A percentile compares a stretch with the other conserved stretches of the same genome.
phyloP scores from a whole-genome alignment of 2,797 vertebrate species.

The Oreortyx pictus region DNA sequence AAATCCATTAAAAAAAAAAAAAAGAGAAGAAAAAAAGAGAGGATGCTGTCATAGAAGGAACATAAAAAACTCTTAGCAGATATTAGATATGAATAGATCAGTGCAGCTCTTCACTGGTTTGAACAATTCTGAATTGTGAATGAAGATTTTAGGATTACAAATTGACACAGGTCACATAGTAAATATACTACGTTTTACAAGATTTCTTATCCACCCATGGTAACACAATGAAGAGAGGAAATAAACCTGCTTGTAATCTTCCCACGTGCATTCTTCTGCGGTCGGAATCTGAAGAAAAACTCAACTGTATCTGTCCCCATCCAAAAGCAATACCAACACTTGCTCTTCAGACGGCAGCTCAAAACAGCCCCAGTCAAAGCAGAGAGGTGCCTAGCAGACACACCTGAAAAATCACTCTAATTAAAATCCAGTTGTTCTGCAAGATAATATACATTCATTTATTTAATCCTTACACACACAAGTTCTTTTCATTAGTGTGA shows the following conservation, averaged over 20 bases:
- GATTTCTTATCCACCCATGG: not conserved
- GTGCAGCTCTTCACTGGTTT: not conserved
- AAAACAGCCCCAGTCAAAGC: not conserved
- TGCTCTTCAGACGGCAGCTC: not conserved
- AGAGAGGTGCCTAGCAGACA: not conserved
- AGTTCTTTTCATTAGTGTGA: not conserved
- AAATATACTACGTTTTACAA: constrained; percentile 6
- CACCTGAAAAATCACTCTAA: not conserved
- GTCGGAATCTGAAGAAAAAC: not conserved
- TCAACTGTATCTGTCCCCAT: not conserved
- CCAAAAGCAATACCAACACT: not conserved
- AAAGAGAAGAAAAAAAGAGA: not conserved
- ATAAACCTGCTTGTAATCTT: not conserved
- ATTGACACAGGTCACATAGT: not conserved
- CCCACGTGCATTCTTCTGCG: not conserved
- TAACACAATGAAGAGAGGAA: not conserved
- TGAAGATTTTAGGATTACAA: constrained; percentile 14
- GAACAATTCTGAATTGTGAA: constrained; percentile 1
- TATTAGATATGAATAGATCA: constrained; percentile 19
- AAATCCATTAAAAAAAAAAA: constrained; percentile 38
- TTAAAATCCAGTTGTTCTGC: not conserved
- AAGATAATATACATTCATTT: not conserved
- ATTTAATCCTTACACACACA: rapidly evolving
- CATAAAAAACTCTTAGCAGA: constrained; percentile 11
- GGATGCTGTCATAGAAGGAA: not conserved